Base-by-base conservation (phyloP, 1,140 invertebrate genomes). In the Drosophila funebris region DNA sequence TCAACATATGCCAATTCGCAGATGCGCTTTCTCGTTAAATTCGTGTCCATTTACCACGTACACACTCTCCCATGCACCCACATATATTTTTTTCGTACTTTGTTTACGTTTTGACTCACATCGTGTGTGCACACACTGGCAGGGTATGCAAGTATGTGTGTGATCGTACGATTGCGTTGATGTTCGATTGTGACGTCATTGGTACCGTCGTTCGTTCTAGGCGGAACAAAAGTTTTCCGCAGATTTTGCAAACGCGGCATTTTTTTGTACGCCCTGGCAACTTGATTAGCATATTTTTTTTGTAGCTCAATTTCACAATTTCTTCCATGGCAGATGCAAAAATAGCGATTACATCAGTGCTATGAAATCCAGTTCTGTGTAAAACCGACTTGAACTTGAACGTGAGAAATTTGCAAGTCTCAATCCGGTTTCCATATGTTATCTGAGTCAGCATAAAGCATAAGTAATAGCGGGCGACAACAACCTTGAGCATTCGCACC, bases 81-180 rank as follows among this genome's bases (percentile, higher is more conserved):
- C n/a, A n/a, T n/a, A n/a, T n/a, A n/a, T n/a, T n/a, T n/a, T n/a
- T n/a, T n/a, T n/a, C n/a, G n/a, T 33, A 37, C 18, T 63, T 72
- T 72, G 69, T 72, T 72, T 72, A 72, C 62, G 36, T 67, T 72
- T 39, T 67, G 53, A 67, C 18, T 67, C 53, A 37, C 60, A 46
- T 22, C n/a, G n/a, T 41, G 52, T 56, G 18, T 71, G 48, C 22
- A 57, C 5, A 50, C 61, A 57, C 61, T 66, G 61, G 13, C 61
- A 71, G 11, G 11, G 6, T 9, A 24, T 46, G 13, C n/a, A 27
- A 9, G 22, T 18, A 13, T 16, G 18, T 50, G n/a, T 31, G 46
- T 43, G 63, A 67, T 72, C 69, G 53, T 72, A 67, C 44, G 69
- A 72, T 27, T 37, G 16, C 9, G 46, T 41, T 61, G 36, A 61